Conservation (phyloP, 2,113 vertebrate genomes). For the Anoura caudifer region DNA sequence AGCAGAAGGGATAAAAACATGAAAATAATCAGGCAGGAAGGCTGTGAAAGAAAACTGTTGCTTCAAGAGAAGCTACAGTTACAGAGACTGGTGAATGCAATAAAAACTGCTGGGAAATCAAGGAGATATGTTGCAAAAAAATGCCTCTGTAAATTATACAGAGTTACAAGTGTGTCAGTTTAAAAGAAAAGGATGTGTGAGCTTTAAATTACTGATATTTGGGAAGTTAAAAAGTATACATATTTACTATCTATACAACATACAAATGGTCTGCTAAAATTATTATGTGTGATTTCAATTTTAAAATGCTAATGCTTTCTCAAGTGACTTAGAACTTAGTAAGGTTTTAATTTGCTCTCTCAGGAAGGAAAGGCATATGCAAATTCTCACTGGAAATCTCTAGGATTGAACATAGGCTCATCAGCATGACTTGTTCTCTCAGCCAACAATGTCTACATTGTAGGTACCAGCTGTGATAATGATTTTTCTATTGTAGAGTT, state of each 20-base stretch:
- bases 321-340: neutral
- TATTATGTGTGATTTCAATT: neutral
- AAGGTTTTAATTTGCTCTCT: constrained; percentile 9
- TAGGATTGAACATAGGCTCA: neutral
- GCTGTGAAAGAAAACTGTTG: neutral
- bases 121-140: neutral
- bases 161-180: neutral
- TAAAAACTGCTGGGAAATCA: neutral
- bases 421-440: neutral
- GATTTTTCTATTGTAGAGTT: neutral
- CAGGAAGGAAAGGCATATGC: neutral
- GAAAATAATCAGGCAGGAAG: constrained; percentile 19
- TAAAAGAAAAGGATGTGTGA: neutral
- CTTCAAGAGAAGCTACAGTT: neutral
- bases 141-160: neutral
- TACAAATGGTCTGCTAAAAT: constrained; percentile 31
- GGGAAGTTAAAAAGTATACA: neutral
- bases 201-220: neutral
- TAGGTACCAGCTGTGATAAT: neutral
- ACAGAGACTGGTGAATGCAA: neutral
- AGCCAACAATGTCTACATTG: neutral
- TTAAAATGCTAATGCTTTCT: constrained; percentile 32
- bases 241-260: neutral
- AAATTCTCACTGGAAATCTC: constrained; percentile 16
- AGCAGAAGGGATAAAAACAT: neutral